phyloP scores from a whole-genome alignment of 2,797 vertebrate species.

The Myotis daubentonii region DNA sequence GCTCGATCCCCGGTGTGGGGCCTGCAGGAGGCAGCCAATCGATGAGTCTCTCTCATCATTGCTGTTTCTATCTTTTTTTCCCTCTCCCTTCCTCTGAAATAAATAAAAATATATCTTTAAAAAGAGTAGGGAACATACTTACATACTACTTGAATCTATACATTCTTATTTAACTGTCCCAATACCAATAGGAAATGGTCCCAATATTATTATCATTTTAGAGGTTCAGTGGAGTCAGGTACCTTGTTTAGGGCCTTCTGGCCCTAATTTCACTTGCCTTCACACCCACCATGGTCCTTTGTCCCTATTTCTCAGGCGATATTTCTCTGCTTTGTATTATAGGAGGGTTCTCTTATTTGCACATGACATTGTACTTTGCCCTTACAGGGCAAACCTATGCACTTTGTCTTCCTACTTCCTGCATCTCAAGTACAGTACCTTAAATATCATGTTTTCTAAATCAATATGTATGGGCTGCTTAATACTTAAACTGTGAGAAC shows the following conservation, averaged over 20 bases:
- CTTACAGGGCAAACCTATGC: background rate
- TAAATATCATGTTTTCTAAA: slow-evolving; percentile 30
- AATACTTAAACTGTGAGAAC: background rate
- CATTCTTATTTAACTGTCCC: background rate
- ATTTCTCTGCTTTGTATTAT: background rate
- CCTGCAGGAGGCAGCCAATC: no score
- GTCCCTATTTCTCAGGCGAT: background rate
- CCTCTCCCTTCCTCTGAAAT: no score
- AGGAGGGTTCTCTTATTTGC: background rate
- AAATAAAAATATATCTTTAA: no score
- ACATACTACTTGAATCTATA: background rate
- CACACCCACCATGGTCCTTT: background rate
- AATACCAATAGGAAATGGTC: background rate
- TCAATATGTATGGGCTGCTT: background rate
- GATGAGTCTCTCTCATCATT: no score
- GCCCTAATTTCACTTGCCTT: background rate
- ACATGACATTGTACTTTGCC: background rate
- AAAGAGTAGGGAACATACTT: background rate
- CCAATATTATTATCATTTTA: background rate
- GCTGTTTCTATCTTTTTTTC: no score
- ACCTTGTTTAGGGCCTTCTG: background rate
- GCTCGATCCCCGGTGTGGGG: no score
- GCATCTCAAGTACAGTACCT: background rate
- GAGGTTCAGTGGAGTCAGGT: background rate
- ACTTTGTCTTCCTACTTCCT: background rate